A percentile compares a stretch with the other conserved stretches of the same genome.
These are phyloP conservation scores for Maniola jurtina DNA, from an alignment of 1,140 invertebrate species.

Conservation along the genomic window DNA sequence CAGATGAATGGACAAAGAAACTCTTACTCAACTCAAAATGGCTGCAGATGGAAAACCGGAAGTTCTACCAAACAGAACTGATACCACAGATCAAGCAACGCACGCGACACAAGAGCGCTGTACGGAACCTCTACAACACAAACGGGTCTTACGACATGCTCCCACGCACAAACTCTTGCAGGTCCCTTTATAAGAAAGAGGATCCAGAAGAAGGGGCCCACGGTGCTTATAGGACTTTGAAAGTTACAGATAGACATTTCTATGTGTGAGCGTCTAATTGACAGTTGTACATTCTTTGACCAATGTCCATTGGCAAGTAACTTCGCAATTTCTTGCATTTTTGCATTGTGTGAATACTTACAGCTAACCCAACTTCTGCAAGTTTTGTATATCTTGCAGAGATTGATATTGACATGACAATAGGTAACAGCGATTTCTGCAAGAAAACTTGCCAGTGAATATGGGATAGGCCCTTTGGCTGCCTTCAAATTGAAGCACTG, in stretches of 20 bases:
- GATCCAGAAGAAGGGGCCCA: constrained; percentile 59
- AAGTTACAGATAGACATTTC: constrained; percentile 48
- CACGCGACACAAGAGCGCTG: constrained; percentile 45
- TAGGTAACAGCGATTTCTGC: no score
- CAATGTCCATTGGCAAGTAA: no score
- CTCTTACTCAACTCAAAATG: constrained; percentile 63
- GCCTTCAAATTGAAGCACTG: no score
- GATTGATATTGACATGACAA: no score
- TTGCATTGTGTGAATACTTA: no score
- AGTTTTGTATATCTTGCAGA: no score
- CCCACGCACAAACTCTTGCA: constrained; percentile 60
- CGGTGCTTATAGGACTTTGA: constrained; percentile 66
- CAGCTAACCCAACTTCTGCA: no score
- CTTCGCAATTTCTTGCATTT: no score
- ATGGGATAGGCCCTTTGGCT: no score
- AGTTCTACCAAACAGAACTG: constrained; percentile 62
- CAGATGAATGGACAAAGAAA: constrained; percentile 74
- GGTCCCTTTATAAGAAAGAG: constrained; percentile 50
- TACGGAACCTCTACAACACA: constrained; percentile 41
- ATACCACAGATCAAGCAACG: constrained; percentile 46
- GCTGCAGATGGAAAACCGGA: constrained; percentile 59
- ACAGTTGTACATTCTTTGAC: no score
- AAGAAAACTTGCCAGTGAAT: no score
- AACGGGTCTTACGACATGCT: constrained; percentile 64
- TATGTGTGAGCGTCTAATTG: constrained; percentile 25